A percentile compares a stretch with the other conserved stretches of the same genome.
Conservation (phyloP, 1,140 invertebrate genomes). For the Ostrea edulis region DNA sequence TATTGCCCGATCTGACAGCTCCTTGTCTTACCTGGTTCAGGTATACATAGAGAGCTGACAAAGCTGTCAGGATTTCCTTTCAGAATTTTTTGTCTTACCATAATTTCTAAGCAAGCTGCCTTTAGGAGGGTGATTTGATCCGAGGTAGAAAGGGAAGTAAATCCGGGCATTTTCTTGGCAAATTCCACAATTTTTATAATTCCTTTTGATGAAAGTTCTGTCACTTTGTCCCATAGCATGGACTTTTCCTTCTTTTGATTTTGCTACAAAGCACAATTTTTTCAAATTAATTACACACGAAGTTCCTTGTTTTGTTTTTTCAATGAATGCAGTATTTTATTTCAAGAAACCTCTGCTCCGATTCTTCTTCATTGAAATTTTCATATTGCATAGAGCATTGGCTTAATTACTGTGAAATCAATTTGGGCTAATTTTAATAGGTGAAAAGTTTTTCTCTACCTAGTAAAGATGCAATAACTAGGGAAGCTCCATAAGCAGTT, state of each 20-base stretch:
- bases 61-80: not conserved
- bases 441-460: too few relatives aligned
- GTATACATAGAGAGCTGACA: not conserved
- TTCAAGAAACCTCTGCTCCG: too few relatives aligned
- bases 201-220: conserved; percentile 75
- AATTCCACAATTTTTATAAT: conserved; percentile 78
- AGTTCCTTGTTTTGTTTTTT: not conserved
- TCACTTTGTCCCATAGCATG: conserved; percentile 77
- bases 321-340: too few relatives aligned
- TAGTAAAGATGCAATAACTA: too few relatives aligned
- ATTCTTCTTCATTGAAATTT: too few relatives aligned
- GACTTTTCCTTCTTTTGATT: conserved; percentile 60
- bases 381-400: too few relatives aligned
- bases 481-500: too few relatives aligned
- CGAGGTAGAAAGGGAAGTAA: conserved; percentile 72
- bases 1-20: not conserved
- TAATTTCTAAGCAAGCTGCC: conserved; percentile 79
- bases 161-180: conserved; percentile 77
- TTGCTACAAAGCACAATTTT: conserved; percentile 53
- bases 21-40: not conserved
- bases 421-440: too few relatives aligned
- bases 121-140: conserved; percentile 79
- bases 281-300: not conserved
- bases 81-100: conserved; percentile 68
- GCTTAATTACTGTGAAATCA: too few relatives aligned